Conservation (phyloP, 2,113 vertebrate genomes). For the Serinus canaria region DNA sequence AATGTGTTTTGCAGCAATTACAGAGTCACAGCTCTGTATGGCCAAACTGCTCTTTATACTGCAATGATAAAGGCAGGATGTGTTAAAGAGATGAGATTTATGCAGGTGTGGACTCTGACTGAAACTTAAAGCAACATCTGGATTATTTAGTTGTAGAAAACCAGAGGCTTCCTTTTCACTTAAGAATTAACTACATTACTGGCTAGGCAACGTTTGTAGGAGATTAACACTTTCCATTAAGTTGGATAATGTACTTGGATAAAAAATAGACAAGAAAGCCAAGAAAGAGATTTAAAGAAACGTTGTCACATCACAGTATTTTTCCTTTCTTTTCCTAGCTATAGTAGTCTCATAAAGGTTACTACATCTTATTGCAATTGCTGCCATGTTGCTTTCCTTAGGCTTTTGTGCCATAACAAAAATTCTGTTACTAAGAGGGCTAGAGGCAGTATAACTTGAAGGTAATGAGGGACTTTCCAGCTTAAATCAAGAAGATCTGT, state of each 20-base stretch:
- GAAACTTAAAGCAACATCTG: background rate
- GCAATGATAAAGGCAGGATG: background rate
- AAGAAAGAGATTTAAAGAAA: background rate
- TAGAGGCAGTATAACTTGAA: background rate
- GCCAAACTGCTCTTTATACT: background rate
- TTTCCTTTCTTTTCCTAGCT: background rate
- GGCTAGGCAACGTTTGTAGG: rapidly evolving
- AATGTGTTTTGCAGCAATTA: background rate
- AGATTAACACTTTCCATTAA: background rate
- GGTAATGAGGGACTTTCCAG: background rate
- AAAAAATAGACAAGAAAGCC: background rate
- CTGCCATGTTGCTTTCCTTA: background rate
- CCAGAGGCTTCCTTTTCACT: background rate
- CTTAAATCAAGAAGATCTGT: background rate
- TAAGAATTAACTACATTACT: background rate
- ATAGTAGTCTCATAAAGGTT: background rate
- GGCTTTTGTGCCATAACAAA: background rate
- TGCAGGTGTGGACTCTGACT: background rate
- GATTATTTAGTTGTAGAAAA: background rate
- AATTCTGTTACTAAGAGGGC: background rate
- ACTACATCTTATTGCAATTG: background rate
- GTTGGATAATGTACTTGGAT: background rate
- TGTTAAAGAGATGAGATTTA: background rate
- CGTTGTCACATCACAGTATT: background rate
- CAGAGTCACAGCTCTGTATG: background rate